Conservation (phyloP, 2,888 invertebrate species). For the Boloria selene region DNA sequence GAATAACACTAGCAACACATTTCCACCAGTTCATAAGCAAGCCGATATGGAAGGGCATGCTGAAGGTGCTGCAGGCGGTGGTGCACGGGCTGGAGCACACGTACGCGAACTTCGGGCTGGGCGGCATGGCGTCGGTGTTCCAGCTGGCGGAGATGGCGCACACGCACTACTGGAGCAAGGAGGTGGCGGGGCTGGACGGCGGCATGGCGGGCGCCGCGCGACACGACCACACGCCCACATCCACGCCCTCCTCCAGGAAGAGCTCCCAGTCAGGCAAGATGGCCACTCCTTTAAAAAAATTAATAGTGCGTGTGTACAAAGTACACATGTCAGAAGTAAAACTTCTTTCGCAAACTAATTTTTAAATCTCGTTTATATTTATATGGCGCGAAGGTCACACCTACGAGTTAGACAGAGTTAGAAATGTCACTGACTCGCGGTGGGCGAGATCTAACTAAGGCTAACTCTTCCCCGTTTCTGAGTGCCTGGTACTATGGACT, state of each 20-base stretch:
- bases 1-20: background rate
- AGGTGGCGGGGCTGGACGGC: slow-evolving; percentile 84
- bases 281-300: background rate
- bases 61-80: slow-evolving; percentile 94
- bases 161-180: slow-evolving; percentile 98
- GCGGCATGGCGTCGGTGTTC: slow-evolving; percentile 98
- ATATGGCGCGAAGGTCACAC: too few species aligned
- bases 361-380: too few species aligned
- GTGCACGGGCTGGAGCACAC: slow-evolving; percentile 95
- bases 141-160: slow-evolving; percentile 99
- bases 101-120: slow-evolving; percentile 95
- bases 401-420: too few species aligned
- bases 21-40: slow-evolving; percentile 91
- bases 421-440: too few species aligned
- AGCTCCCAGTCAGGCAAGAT: slow-evolving; percentile 84
- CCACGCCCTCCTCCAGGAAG: slow-evolving; percentile 84
- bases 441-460: too few species aligned
- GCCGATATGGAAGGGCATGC: slow-evolving; percentile 97
- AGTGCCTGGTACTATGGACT: too few species aligned
- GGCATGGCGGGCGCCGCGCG: slow-evolving; percentile 72
- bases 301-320: too few species aligned
- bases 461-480: too few species aligned
- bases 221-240: slow-evolving; percentile 65
- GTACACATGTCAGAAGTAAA: too few species aligned
- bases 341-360: too few species aligned